These are phyloP conservation scores for Athene noctua DNA, from an alignment of 2,113 vertebrate species.

Conservation along the genomic window DNA sequence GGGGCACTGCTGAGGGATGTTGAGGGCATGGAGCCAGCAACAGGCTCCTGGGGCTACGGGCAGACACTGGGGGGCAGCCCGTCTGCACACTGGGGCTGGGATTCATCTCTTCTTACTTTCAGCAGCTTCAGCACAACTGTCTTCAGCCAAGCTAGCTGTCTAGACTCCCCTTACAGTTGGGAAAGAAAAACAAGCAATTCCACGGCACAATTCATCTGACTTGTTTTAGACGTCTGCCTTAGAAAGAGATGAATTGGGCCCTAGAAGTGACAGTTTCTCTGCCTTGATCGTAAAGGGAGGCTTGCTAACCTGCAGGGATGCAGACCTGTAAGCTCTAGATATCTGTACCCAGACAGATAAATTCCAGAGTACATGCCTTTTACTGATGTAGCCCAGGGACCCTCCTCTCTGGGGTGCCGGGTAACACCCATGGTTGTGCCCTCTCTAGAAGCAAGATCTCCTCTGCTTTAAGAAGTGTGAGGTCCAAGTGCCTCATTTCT, in stretches of 20 bases:
- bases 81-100: background rate
- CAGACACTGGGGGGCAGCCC: background rate
- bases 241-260: slow-evolving; percentile 1
- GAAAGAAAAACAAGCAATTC: slow-evolving; percentile 29
- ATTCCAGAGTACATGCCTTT: background rate
- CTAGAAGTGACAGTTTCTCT: slow-evolving; percentile 12
- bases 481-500: slow-evolving; percentile 9
- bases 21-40: background rate
- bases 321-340: background rate
- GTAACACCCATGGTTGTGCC: background rate
- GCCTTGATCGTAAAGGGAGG: background rate
- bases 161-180: background rate
- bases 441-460: background rate
- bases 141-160: background rate
- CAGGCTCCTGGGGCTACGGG: rapidly evolving
- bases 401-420: rapidly evolving
- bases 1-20: background rate
- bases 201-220: slow-evolving; percentile 6
- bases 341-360: background rate
- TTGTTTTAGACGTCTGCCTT: background rate
- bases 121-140: background rate
- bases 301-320: background rate
- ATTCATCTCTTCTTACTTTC: background rate
- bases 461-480: background rate
- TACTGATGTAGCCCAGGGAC: background rate